A percentile compares a stretch with the other conserved stretches of the same genome.
These are phyloP conservation scores for Strix uralensis DNA, from an alignment of 2,113 vertebrate genomes.

Conservation along the genomic window DNA sequence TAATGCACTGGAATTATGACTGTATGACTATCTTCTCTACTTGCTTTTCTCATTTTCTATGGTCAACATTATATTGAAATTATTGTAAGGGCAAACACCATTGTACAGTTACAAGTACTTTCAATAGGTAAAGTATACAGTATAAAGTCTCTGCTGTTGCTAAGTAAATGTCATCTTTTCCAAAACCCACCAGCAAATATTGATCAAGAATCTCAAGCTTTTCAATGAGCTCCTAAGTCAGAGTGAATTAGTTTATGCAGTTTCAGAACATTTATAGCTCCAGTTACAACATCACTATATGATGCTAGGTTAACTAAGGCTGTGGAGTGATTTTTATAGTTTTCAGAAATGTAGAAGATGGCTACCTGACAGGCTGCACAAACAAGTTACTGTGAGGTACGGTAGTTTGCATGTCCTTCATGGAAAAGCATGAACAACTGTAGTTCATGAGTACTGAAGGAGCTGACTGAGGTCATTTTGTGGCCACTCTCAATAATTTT, in stretches of 20 bases:
- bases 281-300: not conserved
- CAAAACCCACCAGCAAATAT: conserved; percentile 64
- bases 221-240: not conserved
- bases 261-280: conserved; percentile 20
- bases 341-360: not conserved
- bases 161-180: conserved; percentile 62
- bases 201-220: conserved; percentile 59
- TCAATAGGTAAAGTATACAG: conserved; percentile 63
- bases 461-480: not conserved
- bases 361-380: not conserved
- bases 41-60: conserved; percentile 69
- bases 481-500: not conserved
- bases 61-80: conserved; percentile 63
- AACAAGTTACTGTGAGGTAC: not conserved
- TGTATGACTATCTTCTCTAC: conserved; percentile 36
- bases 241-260: conserved; percentile 22
- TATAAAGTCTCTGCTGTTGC: conserved; percentile 60
- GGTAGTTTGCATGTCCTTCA: not conserved
- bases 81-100: conserved; percentile 61
- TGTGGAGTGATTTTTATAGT: not conserved
- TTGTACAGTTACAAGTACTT: conserved; percentile 41
- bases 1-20: conserved; percentile 27
- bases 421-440: not conserved
- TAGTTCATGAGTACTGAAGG: not conserved
- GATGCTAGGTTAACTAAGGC: not conserved